phyloP scores from a whole-genome alignment of 2,888 invertebrate genomes.

The Onthophagus sagittarius region DNA sequence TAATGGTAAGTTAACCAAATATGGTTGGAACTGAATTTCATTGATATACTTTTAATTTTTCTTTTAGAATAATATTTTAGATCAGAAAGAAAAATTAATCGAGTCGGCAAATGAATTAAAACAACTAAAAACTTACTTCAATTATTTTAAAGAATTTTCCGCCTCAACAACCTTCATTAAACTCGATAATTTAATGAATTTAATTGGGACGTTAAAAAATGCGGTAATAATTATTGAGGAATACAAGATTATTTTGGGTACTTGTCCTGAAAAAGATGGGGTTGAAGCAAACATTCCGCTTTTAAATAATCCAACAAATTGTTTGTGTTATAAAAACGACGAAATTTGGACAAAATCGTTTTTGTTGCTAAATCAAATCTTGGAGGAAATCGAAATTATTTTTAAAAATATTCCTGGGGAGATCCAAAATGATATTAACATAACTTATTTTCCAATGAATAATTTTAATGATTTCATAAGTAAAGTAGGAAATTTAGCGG shows the following conservation, averaged over 20 bases:
- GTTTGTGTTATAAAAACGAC: conserved; percentile 38
- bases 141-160: conserved; percentile 41
- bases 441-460: conserved; percentile 38
- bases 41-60: conserved; percentile 18
- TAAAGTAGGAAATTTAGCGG: conserved; percentile 26
- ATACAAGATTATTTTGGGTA: conserved; percentile 61
- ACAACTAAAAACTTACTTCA: conserved; percentile 53
- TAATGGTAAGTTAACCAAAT: conserved; percentile 56
- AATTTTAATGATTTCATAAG: conserved; percentile 34
- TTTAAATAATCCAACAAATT: conserved; percentile 32
- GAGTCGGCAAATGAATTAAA: conserved; percentile 57
- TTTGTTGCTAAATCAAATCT: conserved; percentile 31
- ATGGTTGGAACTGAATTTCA: too few relatives aligned
- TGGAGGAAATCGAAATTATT: conserved; percentile 32
- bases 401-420: conserved; percentile 20
- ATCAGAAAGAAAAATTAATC: conserved; percentile 61
- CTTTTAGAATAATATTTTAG: conserved; percentile 59
- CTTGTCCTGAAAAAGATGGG: conserved; percentile 52
- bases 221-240: conserved; percentile 62
- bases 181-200: conserved; percentile 41
- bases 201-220: conserved; percentile 53
- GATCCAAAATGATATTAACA: background rate
- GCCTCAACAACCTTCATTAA: conserved; percentile 36
- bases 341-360: conserved; percentile 35
- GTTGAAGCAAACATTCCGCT: conserved; percentile 35